phyloP scores from a whole-genome alignment of 2,888 invertebrate species.

The Nymphalis urticae region DNA sequence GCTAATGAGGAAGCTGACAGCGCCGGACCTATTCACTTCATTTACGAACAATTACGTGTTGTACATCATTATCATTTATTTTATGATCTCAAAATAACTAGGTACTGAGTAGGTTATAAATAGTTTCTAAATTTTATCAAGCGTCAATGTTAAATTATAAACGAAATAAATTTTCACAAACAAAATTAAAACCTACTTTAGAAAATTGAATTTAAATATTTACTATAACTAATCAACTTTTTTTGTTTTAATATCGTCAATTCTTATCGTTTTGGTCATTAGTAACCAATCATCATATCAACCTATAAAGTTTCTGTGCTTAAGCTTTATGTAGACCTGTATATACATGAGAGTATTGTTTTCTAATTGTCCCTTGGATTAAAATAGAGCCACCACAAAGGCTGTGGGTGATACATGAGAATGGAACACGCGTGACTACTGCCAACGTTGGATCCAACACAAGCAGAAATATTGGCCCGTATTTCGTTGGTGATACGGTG shows the following conservation, averaged over 20 bases:
- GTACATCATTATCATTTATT: conserved; percentile 51
- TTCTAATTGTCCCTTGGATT: background rate
- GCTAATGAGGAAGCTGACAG: conserved; percentile 79
- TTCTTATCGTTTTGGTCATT: too few species aligned
- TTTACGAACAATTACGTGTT: conserved; percentile 70
- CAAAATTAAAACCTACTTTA: too few species aligned
- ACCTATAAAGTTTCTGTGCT: too few species aligned
- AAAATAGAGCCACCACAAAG: conserved; percentile 90
- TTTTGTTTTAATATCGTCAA: too few species aligned
- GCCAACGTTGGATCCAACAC: conserved; percentile 80
- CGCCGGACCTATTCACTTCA: conserved; percentile 76
- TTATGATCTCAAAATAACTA: conserved; percentile 16
- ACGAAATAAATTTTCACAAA: too few species aligned
- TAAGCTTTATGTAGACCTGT: too few species aligned
- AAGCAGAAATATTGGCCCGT: conserved; percentile 85
- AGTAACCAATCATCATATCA: too few species aligned
- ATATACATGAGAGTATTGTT: background rate
- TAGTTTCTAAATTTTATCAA: background rate
- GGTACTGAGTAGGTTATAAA: background rate
- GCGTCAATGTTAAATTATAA: too few species aligned
- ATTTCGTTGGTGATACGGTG: conserved; percentile 90
- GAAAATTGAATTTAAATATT: too few species aligned
- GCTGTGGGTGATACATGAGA: conserved; percentile 89
- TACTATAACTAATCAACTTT: too few species aligned
- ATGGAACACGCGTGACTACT: conserved; percentile 87